Conservation (phyloP, 2,888 invertebrate species). For the Hemistola chrysoprasaria region DNA sequence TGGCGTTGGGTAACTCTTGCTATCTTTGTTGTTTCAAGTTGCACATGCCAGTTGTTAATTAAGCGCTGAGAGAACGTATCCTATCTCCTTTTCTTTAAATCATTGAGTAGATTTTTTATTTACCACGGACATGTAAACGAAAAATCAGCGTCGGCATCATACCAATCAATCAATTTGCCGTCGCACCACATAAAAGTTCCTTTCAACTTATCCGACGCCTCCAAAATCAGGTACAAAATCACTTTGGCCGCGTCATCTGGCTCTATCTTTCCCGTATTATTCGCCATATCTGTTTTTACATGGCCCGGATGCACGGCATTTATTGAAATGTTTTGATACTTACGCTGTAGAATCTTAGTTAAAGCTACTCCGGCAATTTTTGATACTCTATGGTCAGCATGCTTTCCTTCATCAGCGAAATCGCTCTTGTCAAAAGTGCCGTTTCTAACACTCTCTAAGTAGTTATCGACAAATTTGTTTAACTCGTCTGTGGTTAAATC, state of each 20-base stretch:
- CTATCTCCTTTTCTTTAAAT: no score
- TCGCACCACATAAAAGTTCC: conserved; percentile 86
- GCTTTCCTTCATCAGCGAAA: conserved; percentile 70
- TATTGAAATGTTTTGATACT: conserved; percentile 64
- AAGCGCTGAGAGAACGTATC: no score
- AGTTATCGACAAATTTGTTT: conserved; percentile 62
- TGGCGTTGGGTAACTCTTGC: no score
- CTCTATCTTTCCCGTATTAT: conserved; percentile 80
- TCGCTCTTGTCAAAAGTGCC: conserved; percentile 63
- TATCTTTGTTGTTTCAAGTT: no score
- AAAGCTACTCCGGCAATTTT: conserved; percentile 67
- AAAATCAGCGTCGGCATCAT: conserved; percentile 59
- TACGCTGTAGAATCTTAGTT: conserved; percentile 61
- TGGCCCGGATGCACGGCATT: conserved; percentile 69
- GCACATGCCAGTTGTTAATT: no score
- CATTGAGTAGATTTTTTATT: no score
- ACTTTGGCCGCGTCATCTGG: conserved; percentile 82
- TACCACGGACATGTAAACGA: conserved; percentile 55
- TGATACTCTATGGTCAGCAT: conserved; percentile 69
- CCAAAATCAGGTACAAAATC: conserved; percentile 84
- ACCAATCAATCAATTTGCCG: conserved; percentile 84
- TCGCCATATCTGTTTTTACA: conserved; percentile 64
- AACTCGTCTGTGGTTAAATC: conserved; percentile 59
- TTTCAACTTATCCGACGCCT: conserved; percentile 82
- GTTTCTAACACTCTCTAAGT: conserved; percentile 64